Percentiles rank a stretch among this genome's conserved stretches.
Conservation (phyloP, 1,140 invertebrate genomes). For the Triops cancriformis region DNA sequence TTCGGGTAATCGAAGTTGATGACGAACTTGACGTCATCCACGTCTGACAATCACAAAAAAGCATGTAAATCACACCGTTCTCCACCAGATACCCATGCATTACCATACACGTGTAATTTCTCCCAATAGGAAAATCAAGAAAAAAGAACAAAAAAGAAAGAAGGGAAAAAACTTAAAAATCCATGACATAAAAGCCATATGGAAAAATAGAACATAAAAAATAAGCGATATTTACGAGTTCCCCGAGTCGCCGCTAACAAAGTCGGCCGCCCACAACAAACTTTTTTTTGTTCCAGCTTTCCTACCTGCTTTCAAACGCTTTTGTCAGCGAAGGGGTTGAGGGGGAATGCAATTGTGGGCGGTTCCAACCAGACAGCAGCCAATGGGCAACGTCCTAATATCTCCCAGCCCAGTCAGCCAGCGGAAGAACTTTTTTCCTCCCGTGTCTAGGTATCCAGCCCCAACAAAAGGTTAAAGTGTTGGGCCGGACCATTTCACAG, state of each 20-base stretch:
- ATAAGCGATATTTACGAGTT: neutral
- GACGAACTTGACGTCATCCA: slow-evolving; percentile 98
- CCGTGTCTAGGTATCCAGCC: neutral
- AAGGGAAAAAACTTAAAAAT: neutral
- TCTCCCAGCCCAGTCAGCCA: neutral
- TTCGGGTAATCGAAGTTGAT: slow-evolving; percentile 99
- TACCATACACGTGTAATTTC: slow-evolving; percentile 25
- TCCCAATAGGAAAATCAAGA: slow-evolving; percentile 9
- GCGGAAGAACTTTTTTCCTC: neutral
- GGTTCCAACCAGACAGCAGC: slow-evolving; percentile 7
- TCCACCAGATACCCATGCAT: slow-evolving; percentile 32
- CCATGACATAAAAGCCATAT: too few species aligned
- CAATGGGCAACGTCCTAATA: slow-evolving; percentile 9
- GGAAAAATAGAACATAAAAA: too few species aligned
- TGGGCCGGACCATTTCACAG: neutral
- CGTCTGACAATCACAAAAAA: slow-evolving; percentile 57
- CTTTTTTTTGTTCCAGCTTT: neutral
- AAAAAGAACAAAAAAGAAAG: neutral
- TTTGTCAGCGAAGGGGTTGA: neutral
- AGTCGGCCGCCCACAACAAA: neutral
- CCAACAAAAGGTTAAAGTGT: neutral
- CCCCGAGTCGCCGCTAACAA: slow-evolving; percentile 12
- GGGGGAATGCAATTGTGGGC: neutral
- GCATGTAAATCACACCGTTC: slow-evolving; percentile 18
- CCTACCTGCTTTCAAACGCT: neutral